These are phyloP conservation scores for Tapirus terrestris DNA, from an alignment of 2,113 vertebrate species.

Conservation along the genomic window DNA sequence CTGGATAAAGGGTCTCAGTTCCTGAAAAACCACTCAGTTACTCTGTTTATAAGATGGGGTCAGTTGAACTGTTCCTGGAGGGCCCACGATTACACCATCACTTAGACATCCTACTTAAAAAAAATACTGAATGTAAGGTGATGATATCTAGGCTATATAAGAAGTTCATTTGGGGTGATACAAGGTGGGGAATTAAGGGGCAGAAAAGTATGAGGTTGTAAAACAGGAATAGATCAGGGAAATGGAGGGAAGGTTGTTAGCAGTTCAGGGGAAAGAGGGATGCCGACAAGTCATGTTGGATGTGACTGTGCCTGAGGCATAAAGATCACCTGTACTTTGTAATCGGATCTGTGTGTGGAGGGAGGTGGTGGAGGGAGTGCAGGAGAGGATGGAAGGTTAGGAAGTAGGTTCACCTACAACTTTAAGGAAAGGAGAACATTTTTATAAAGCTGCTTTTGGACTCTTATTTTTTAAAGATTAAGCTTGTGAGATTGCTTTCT, in stretches of 20 bases:
- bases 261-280: neutral
- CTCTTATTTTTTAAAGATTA: neutral
- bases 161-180: neutral
- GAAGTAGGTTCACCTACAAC: neutral
- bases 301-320: neutral
- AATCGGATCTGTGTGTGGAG: neutral
- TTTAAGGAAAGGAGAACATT: neutral
- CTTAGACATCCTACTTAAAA: neutral
- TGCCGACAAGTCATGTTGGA: no score
- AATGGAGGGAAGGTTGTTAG: neutral
- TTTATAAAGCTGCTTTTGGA: neutral
- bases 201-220: neutral
- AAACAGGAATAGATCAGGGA: neutral
- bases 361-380: neutral
- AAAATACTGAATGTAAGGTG: neutral
- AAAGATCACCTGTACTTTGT: no score
- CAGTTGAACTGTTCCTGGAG: no score
- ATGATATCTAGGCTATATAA: no score
- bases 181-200: neutral
- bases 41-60: no score
- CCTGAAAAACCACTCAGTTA: no score
- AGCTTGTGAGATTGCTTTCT: neutral
- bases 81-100: neutral
- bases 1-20: no score
- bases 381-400: neutral